Evolutionary conservation across 2,888 invertebrate genomes (phyloP), one percentile per base, ranked within the genome.

Genomic region (Ametastegia equiseti): DNA sequence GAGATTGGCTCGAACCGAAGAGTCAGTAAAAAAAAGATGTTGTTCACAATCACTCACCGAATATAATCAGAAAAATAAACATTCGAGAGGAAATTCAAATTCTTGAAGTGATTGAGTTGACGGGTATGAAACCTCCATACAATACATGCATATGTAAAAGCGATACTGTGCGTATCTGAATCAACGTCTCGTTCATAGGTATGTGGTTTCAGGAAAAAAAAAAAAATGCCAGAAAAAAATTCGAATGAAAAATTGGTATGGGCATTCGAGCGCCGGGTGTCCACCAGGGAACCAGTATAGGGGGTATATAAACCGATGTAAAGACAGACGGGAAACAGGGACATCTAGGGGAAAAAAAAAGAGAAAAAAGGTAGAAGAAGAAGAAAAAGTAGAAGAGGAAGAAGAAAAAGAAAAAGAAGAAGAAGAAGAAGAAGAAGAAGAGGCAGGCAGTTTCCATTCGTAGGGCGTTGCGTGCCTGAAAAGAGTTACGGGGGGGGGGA

Each of bases 401-500:
- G 23, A 23, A 60, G 30, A 50, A 63, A 67, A 19, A n/a, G 60
- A 69, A 50, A 27, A 27, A 63, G 81, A 50, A 69, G 60, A 81
- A 7, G 57, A 57, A n/a, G n/a, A n/a, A n/a, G n/a, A n/a, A n/a
- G n/a, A n/a, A n/a, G n/a, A 60, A 60, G 60, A 60, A 60, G 60
- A 60, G 60, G 13, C 30, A 27, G 60, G 60, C 27, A 63, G 78
- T 78, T 42, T 63, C 60, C 42, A 78, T 78, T 60, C 78, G 78
- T 23, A 45, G 60, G 60, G 78, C 42, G 42, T 78, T 78, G 57
- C 78, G 78, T 45, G 78, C 54, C 60, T 57, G 33, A 78, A 78
- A 78, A 78, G 78, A 78, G 78, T 78, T 78, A 78, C 60, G 78
- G 57, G 19, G 60, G n/a, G n/a, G n/a, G n/a, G n/a, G n/a, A n/a